Percentiles rank a stretch among this genome's conserved stretches.
Evolutionary conservation across 2,797 vertebrate genomes (phyloP).

Genomic region (Platyrinchus mystaceus): DNA sequence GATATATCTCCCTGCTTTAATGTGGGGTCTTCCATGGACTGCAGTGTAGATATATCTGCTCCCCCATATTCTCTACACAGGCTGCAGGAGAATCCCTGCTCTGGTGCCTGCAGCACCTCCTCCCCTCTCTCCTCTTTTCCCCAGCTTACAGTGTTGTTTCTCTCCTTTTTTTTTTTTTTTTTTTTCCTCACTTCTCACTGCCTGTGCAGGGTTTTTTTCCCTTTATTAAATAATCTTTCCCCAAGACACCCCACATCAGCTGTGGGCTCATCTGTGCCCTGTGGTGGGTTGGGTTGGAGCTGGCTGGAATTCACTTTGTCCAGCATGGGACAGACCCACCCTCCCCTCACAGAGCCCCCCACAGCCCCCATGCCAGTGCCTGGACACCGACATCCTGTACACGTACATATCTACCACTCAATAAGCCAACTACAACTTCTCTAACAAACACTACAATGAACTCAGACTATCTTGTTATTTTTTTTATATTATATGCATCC

Average conservation of each 20-base stretch:
- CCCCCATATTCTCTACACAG: not conserved
- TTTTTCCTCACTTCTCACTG: not conserved
- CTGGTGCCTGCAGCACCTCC: not conserved
- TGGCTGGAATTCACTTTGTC: fast-evolving
- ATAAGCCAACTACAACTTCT: not conserved
- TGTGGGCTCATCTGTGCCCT: fast-evolving
- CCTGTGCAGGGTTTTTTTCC: not conserved
- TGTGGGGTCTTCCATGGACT: fast-evolving
- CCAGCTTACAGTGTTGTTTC: not conserved
- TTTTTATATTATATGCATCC: not conserved
- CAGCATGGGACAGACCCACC: fast-evolving
- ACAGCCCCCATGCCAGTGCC: fast-evolving
- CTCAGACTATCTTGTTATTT: fast-evolving
- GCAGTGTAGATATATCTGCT: not conserved
- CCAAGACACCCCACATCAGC: fast-evolving
- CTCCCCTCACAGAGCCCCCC: not conserved
- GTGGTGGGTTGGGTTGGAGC: fast-evolving
- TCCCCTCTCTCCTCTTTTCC: not conserved
- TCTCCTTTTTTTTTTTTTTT: not conserved
- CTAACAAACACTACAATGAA: not conserved
- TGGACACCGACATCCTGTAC: fast-evolving
- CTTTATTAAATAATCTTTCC: not conserved
- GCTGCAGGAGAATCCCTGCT: not conserved
- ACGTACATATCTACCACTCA: fast-evolving
- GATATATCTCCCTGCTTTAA: not conserved